Conservation (phyloP, 2,888 invertebrate species). For the Limnephilus lunatus region DNA sequence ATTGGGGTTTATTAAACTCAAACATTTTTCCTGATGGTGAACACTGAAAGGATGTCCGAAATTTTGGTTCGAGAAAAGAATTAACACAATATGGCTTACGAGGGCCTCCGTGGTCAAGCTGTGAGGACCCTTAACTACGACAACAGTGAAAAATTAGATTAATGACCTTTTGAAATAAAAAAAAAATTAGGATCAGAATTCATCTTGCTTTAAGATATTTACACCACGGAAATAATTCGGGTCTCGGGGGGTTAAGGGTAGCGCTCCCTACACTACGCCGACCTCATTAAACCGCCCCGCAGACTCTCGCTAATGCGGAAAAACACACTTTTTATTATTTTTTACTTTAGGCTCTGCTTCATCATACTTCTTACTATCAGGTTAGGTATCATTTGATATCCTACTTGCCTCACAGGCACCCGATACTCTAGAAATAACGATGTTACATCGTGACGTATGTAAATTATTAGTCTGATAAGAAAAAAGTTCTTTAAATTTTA, state of each 20-base stretch:
- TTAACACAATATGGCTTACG: too few relatives aligned
- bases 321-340: conserved; percentile 38
- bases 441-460: neutral
- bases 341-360: conserved; percentile 34
- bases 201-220: neutral
- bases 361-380: neutral
- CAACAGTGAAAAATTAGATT: too few relatives aligned
- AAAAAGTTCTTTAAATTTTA: too few relatives aligned
- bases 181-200: too few relatives aligned
- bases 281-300: conserved; percentile 30
- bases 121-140: too few relatives aligned
- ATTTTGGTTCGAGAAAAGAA: too few relatives aligned
- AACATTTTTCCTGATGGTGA: too few relatives aligned
- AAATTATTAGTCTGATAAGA: too few relatives aligned
- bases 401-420: neutral
- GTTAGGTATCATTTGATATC: neutral
- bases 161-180: too few relatives aligned
- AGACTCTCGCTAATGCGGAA: neutral
- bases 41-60: too few relatives aligned
- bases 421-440: neutral
- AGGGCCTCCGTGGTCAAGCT: too few relatives aligned
- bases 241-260: neutral
- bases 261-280: neutral
- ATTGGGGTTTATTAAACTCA: too few relatives aligned
- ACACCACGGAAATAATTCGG: neutral